phyloP scores from a whole-genome alignment of 2,113 vertebrate genomes.

The Corythornis madagascariensis region DNA sequence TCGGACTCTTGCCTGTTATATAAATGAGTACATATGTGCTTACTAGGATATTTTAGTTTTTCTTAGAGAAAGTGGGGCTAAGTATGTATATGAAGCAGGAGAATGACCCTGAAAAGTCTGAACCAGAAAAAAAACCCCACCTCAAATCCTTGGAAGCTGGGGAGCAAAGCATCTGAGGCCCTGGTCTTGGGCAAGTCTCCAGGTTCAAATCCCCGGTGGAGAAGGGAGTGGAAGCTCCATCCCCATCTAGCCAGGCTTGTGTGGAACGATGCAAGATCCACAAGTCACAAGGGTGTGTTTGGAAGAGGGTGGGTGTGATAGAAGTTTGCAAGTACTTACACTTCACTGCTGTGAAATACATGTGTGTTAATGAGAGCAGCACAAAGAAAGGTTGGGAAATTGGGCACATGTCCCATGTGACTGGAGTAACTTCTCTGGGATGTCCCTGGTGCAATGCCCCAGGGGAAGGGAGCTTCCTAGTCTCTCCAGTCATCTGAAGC shows the following conservation, averaged over 20 bases:
- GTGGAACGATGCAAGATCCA: not conserved
- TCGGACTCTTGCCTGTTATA: not conserved
- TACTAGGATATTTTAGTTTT: not conserved
- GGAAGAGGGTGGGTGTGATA: not conserved
- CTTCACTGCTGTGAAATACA: not conserved
- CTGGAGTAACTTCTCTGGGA: not conserved
- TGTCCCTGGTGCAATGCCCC: not conserved
- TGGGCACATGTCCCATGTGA: not conserved
- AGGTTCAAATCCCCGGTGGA: not conserved
- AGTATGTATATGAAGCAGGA: not conserved
- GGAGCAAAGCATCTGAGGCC: not conserved
- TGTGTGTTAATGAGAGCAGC: not conserved
- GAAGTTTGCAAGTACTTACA: not conserved
- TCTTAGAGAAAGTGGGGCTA: not conserved
- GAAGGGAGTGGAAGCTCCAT: not conserved
- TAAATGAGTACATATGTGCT: not conserved
- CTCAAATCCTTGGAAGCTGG: not conserved
- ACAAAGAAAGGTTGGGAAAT: constrained; percentile 14
- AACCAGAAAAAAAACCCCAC: not conserved
- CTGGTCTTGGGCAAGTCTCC: not conserved
- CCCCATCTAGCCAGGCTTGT: not conserved
- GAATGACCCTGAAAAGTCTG: not conserved
- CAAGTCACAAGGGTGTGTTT: not conserved
- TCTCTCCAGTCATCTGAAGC: not conserved
- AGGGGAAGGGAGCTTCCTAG: constrained; percentile 12